Percentiles rank a stretch among this genome's conserved stretches.
These are phyloP conservation scores for Drosophila kepulauana DNA, from an alignment of 1,140 invertebrate species.

Conservation along the genomic window DNA sequence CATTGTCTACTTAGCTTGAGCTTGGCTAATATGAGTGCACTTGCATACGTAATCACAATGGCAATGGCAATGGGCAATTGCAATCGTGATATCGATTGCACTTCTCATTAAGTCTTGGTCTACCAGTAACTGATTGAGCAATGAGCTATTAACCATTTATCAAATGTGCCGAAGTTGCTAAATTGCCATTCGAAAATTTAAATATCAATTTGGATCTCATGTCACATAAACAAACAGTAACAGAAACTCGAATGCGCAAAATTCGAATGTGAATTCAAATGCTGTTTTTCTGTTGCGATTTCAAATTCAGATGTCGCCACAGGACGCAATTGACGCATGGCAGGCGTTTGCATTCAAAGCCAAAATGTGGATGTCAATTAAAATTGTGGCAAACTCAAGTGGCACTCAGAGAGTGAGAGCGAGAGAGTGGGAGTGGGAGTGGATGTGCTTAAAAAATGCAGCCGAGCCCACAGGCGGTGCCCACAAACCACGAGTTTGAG, in stretches of 20 bases:
- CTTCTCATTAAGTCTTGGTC: slow-evolving; percentile 57
- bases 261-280: slow-evolving; percentile 1
- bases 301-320: slow-evolving; percentile 18
- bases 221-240: not conserved
- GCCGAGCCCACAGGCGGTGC: not conserved
- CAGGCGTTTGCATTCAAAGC: slow-evolving; percentile 38
- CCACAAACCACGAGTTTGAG: slow-evolving; percentile 5
- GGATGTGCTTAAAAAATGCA: slow-evolving; percentile 34
- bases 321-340: slow-evolving; percentile 32
- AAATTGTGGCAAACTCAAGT: slow-evolving; percentile 79
- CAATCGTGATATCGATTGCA: slow-evolving; percentile 3
- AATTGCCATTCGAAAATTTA: slow-evolving; percentile 47
- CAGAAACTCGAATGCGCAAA: not conserved
- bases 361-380: slow-evolving; percentile 71
- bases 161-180: slow-evolving; percentile 52
- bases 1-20: slow-evolving; percentile 6
- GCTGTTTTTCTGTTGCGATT: not conserved
- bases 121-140: slow-evolving; percentile 23
- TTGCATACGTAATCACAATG: not conserved
- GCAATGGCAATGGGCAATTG: no score
- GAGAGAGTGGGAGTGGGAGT: no score
- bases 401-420: slow-evolving; percentile 44
- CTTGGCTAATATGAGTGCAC: not conserved
- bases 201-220: slow-evolving; percentile 23
- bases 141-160: slow-evolving; percentile 56